Conservation (phyloP, 2,888 invertebrate species). For the Odontocolon sp. region DNA sequence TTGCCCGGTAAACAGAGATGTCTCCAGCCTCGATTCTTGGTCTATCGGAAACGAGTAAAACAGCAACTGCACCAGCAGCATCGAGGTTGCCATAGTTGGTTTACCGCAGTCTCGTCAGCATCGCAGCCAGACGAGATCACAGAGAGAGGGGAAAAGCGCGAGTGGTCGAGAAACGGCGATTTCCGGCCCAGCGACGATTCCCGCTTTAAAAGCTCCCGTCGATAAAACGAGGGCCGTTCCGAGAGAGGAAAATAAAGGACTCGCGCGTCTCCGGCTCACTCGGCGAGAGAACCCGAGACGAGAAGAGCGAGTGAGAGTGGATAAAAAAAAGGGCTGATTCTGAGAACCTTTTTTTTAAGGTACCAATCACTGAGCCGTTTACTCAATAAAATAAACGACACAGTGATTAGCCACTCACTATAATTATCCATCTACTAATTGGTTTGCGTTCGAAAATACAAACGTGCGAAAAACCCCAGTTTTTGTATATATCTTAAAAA, state of each 20-base stretch:
- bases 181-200: slow-evolving; percentile 43
- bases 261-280: neutral
- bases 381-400: no score
- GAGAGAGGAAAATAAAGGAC: neutral
- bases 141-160: neutral
- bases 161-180: slow-evolving; percentile 21
- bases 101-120: slow-evolving; percentile 25
- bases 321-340: no score
- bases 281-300: neutral
- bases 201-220: slow-evolving; percentile 11
- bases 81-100: slow-evolving; percentile 6
- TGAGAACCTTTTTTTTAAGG: no score
- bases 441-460: no score
- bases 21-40: no score
- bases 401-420: no score
- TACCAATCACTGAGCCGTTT: neutral
- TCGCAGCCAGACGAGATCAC: slow-evolving; percentile 13
- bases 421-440: no score
- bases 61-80: neutral
- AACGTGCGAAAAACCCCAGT: no score
- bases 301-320: slow-evolving; percentile 8
- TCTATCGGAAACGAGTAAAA: no score
- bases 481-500: no score
- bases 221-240: slow-evolving; percentile 18
- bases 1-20: no score